Base-by-base conservation (phyloP, 2,888 invertebrate genomes). In the Lathronympha strigana region DNA sequence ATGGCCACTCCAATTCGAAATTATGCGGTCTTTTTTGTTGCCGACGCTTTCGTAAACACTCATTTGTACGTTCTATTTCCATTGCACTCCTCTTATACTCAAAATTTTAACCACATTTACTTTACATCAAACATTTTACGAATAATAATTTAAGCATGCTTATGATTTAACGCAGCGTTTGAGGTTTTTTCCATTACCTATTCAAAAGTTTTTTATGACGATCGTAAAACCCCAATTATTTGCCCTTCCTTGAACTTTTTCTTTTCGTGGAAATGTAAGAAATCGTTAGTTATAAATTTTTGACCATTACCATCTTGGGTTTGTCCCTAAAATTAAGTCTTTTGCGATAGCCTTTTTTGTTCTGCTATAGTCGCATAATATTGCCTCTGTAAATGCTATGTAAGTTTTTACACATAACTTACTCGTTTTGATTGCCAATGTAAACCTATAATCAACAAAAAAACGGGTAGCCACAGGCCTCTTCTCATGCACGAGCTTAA, bases 1-100 rank as follows among this genome's bases (percentile, higher is more conserved):
- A 90, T 90, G 90, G 88, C 90, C 88, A 88, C 90, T 90, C 82
- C 88, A 89, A 85, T 87, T 80, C 83, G 74, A 83, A 90, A 88
- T 84, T 83, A 79, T 80, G 79, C 83, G 76, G 79, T 75, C 78
- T 81, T 83, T 61, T 69, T 68, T 54, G 63, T 68, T 80, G 80
- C 77, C 78, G 77, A 77, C 79, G 82, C 85, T 84, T 86, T 82
- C 77, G 80, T 83, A 86, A 87, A 87, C 84, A 87, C 81, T 87
- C 78, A 83, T 84, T 84, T 84, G 73, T 78, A 78, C 76, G 73
- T 77, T 80, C 72, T 76, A 73, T 81, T 79, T 79, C 72, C 73
- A 74, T 72, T 78, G 71, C 75, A 76, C 74, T 77, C 74, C 72
- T 72, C 69, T 74, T 73, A 73, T 73, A 78, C 73, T 78, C 75